Evolutionary conservation across 2,113 vertebrate genomes (phyloP), one percentile per base, ranked within the genome.

Genomic region (Melanotaenia duboulayi): DNA sequence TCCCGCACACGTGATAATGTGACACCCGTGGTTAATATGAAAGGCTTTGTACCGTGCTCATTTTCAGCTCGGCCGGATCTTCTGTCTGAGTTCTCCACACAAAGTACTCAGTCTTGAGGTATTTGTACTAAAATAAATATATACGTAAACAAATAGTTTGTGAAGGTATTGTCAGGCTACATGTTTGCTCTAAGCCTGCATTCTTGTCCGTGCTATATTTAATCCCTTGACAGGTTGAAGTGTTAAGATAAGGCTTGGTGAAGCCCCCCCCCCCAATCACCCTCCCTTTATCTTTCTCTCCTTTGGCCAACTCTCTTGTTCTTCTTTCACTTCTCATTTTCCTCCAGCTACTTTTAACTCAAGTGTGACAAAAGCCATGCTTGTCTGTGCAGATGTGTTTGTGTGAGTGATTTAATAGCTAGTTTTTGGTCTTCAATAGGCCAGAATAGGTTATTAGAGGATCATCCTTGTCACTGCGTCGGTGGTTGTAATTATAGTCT

Each of bases 381-480:
- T 76, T 76, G 76, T 49, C 78, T 84, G 44, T 75, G 80, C 88
- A 88, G 69, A 78, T 82, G 67, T 79, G 78, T 70, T 46, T 74
- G 74, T 69, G n/a, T 70, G 56, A 55, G 39, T 73, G 49, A 61
- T 76, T 55, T 90, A 87, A 87, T 81, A 48, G 81, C 74, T 64
- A 25, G 44, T 56, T 75, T 87, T 82, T 57, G 54, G 68, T n/a
- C 23, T 12, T 51, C 11, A 63, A 44, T 78, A 51, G 84, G 87
- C 87, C 86, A 79, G 59, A 86, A 75, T 71, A 40, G 83, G 89
- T 90, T 84, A 87, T 91, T 91, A 91, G 80, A 81, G 85, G 90
- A 81, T 87, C 82, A 78, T 74, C 42, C 55, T 76, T 79, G 85
- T 89, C 75, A 46, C 80, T 74, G 74, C 65, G 57, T 78, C 80